A percentile compares a stretch with the other conserved stretches of the same genome.
Evolutionary conservation across 2,888 invertebrate genomes (phyloP).

Genomic region (Watsonalla cultraria): DNA sequence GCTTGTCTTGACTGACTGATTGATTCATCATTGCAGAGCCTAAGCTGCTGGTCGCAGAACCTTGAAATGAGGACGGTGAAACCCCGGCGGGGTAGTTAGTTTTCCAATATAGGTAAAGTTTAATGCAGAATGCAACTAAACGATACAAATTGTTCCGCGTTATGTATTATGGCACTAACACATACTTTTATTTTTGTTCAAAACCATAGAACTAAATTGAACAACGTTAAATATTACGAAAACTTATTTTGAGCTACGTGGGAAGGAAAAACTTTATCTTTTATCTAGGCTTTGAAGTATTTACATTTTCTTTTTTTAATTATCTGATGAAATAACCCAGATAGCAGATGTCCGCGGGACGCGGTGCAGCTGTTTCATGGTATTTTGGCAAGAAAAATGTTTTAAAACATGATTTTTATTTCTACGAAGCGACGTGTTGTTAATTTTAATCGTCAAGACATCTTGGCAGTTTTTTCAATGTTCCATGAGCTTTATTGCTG

Average conservation of each 20-base stretch:
- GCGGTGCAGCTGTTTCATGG: constrained; percentile 60
- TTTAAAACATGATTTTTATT: constrained; percentile 64
- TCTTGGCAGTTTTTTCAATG: constrained; percentile 74
- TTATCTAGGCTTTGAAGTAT: background rate
- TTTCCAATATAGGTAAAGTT: too few relatives aligned
- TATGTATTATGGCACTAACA: too few relatives aligned
- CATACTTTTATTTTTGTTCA: too few relatives aligned
- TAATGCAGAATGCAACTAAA: too few relatives aligned
- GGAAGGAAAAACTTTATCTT: constrained; percentile 11
- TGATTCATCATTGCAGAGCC: too few relatives aligned
- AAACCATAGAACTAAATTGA: too few relatives aligned
- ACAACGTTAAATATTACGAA: background rate
- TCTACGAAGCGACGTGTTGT: constrained; percentile 48
- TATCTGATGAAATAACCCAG: constrained; percentile 18
- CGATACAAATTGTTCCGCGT: too few relatives aligned
- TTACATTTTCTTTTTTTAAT: constrained; percentile 13
- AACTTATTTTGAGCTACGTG: background rate
- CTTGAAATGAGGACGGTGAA: too few relatives aligned
- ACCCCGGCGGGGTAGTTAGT: too few relatives aligned
- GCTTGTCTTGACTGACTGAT: too few relatives aligned
- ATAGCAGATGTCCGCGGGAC: constrained; percentile 24
- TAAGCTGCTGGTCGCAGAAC: too few relatives aligned
- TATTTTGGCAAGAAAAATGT: constrained; percentile 68
- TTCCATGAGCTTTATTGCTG: constrained; percentile 61
- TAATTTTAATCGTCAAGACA: constrained; percentile 70